Evolutionary conservation across 2,888 invertebrate species (phyloP), one percentile per base, ranked within the genome.

Genomic region (Agrotis clavis): DNA sequence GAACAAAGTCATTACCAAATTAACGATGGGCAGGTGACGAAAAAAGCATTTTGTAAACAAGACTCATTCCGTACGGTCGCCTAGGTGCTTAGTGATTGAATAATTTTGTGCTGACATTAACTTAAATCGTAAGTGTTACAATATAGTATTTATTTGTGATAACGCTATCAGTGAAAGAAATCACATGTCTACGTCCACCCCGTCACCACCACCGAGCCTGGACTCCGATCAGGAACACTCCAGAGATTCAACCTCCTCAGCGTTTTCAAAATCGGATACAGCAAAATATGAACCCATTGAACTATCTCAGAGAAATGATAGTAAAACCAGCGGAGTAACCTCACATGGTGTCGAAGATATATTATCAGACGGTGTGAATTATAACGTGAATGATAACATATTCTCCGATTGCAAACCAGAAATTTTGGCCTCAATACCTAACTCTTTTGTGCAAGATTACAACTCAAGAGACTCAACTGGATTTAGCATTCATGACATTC

Each of bases 41-140:
- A 94, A 95, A 41, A 94, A 93, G 90, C 94, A 95, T 95, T 95
- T 95, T 91, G 95, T 95, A 94, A 95, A 96, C 93, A 95, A 94
- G 89, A 79, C 89, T 92, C 93, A 91, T 88, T 90, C 91, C 73
- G 91, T 88, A 86, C 93, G 91, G 96, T 93, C 94, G 94, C 89
- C 79, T 91, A 87, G 86, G 88, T 90, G 88, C 79, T 88, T 85
- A 84, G 89, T 91, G 86, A 88, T 89, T 89, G 81, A 81, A 77
- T 35, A 71, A 77, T 71, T 81, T 56, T 64, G 68, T 67, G 72
- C 30, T 51, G 16, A 66, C 64, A 79, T 74, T 88, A 83, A 82
- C 68, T 70, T 81, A 74, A 77, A 69, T 61, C 45, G 48, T 67
- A 66, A 69, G 41, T 41, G 35, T 65, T 21, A 63, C 56, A 21